Conservation (phyloP, 1,140 invertebrate species). For the Limonius californicus region DNA sequence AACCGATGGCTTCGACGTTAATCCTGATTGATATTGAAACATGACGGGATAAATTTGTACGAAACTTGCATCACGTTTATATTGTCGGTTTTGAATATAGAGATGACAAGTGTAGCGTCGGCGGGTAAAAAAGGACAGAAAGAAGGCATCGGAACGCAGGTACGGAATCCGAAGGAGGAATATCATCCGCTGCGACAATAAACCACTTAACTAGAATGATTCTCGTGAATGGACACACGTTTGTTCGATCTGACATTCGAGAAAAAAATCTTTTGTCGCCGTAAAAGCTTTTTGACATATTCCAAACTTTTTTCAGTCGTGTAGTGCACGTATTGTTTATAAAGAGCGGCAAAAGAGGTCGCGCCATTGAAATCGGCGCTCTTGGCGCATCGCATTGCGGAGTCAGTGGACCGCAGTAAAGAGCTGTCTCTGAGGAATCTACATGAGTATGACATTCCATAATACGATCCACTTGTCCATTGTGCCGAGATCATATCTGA, state of each 20-base stretch:
- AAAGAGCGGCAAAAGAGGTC: constrained; percentile 35
- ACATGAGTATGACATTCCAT: neutral
- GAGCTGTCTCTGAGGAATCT: constrained; percentile 2
- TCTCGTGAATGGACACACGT: constrained; percentile 45
- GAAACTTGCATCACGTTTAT: neutral
- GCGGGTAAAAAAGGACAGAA: neutral
- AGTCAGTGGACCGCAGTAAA: constrained; percentile 13
- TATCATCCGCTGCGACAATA: constrained; percentile 42
- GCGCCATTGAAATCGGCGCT: constrained; percentile 38
- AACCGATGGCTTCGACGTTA: neutral
- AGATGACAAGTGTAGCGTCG: neutral
- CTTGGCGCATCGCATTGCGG: constrained; percentile 23
- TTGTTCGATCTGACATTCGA: constrained; percentile 41
- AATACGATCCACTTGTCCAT: constrained; percentile 13
- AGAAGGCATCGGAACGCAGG: constrained; percentile 18
- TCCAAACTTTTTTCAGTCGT: constrained; percentile 33
- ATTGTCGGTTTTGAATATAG: neutral
- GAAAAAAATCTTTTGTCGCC: constrained; percentile 43
- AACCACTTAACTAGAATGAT: constrained; percentile 47
- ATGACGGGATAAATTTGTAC: constrained; percentile 1
- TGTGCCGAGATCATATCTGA: constrained; percentile 3
- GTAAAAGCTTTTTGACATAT: constrained; percentile 48
- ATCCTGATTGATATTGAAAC: constrained; percentile 12
- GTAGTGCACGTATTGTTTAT: constrained; percentile 38
- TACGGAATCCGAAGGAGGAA: constrained; percentile 27